Percentiles rank a stretch among this genome's conserved stretches.
These are phyloP conservation scores for Diprion similis DNA, from an alignment of 1,140 invertebrate genomes.

Conservation along the genomic window DNA sequence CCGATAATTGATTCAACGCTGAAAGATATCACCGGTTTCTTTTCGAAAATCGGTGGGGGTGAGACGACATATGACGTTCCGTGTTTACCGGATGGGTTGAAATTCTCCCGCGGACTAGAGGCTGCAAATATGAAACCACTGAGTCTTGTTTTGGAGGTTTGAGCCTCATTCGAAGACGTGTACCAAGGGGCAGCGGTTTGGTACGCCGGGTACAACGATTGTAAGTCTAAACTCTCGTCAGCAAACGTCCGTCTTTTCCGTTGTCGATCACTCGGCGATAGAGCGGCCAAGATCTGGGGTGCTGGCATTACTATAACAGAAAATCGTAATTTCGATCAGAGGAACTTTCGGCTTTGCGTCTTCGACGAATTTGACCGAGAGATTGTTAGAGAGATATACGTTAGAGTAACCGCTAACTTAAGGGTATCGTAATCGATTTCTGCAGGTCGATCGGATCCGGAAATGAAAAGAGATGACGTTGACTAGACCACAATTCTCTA, in stretches of 20 bases:
- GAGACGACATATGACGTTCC: not conserved
- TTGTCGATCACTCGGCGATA: slow-evolving; percentile 25
- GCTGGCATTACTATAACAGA: slow-evolving; percentile 30
- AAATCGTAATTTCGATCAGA: not conserved
- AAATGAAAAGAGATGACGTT: not conserved
- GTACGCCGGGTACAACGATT: not conserved
- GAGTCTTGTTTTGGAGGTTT: not conserved
- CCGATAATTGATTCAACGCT: slow-evolving; percentile 59
- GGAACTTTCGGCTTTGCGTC: no score
- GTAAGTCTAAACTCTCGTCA: slow-evolving; percentile 4
- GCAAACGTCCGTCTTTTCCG: slow-evolving; percentile 17
- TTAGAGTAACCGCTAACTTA: no score
- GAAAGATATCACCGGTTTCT: slow-evolving; percentile 52
- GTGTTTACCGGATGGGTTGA: not conserved
- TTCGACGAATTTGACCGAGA: no score
- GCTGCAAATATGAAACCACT: not conserved
- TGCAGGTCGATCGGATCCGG: not conserved
- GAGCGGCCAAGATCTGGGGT: slow-evolving; percentile 20
- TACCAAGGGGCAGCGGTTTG: not conserved
- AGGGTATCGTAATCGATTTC: no score
- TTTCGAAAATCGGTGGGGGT: slow-evolving; percentile 24
- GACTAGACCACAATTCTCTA: not conserved
- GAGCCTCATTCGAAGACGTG: not conserved
- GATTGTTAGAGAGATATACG: no score
- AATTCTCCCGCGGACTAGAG: not conserved